Evolutionary conservation across 2,797 vertebrate genomes (phyloP), one percentile per base, ranked within the genome.

Genomic region (Galagoides demidoff): DNA sequence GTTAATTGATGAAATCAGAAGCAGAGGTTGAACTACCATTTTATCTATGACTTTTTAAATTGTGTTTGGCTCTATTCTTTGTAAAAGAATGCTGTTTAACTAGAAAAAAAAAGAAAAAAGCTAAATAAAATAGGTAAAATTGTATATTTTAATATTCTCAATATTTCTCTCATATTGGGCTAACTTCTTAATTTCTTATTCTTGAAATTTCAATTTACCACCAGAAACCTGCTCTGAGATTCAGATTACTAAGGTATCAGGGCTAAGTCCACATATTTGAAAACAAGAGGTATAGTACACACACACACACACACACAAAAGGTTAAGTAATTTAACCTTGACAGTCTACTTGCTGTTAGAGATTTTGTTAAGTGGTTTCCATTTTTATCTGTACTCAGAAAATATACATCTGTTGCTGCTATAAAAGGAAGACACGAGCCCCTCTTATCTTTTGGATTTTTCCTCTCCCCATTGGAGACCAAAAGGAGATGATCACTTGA

Each of bases 351-450:
- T 95, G 86, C 76, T 85, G 6, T 82, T 97, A 94, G 34, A 94
- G 92, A 95, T 96, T 97, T 97, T 95, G 85, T 81, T 95, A 95
- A 92, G 73, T 73, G 85, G 90, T 96, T 93, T 98, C 89, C 94
- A 95, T 90, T 88, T 95, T 95, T 63, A 96, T 96, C 94, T 95
- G 61, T 96, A 97, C 96, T 97, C 97, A 98, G 98, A 97, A 76
- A 97, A 95, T 52, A 98, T 92, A 97, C 95, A 96, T 94, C 93
- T 97, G 93, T 97, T 95, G 95, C 11, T 86, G 2, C 23, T 92
- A 73, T 97, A 96, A 83, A 81, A 95, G 93, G 87, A 97, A 45
- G 19, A 79, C 95, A 94, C 61, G 49, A 85, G 55, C 66, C 94
- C 45, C 84, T 83, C 88, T 97, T 96, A 64, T 96, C 68, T 92